A percentile compares a stretch with the other conserved stretches of the same genome.
Evolutionary conservation across 2,113 vertebrate species (phyloP).

Genomic region (Triplophysa tibetana): DNA sequence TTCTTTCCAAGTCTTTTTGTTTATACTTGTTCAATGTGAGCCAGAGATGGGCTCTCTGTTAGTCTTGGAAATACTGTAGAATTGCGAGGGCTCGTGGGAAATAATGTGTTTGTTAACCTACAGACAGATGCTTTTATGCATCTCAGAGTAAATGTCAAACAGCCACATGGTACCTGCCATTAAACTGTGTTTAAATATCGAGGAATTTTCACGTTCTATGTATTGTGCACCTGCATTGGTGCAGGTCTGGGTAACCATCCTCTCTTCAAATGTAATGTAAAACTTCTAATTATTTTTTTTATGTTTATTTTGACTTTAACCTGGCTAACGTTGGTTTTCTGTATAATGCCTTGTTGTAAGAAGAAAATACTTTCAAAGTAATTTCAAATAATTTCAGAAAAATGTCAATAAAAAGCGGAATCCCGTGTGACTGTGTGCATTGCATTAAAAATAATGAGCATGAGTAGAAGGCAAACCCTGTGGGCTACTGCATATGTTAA

Average conservation of each 20-base stretch:
- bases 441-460: neutral
- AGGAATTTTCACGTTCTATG: constrained; percentile 60
- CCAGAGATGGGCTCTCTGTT: constrained; percentile 54
- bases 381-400: constrained; percentile 62
- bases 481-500: neutral
- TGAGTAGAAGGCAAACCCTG: neutral
- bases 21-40: constrained; percentile 51
- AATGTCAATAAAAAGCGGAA: constrained; percentile 64
- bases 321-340: constrained; percentile 62
- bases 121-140: constrained; percentile 49
- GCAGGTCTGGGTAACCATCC: constrained; percentile 58
- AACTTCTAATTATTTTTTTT: constrained; percentile 62
- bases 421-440: constrained; percentile 8
- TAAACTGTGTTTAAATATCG: constrained; percentile 64
- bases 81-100: constrained; percentile 31
- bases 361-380: constrained; percentile 62
- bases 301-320: constrained; percentile 68
- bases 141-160: constrained; percentile 41
- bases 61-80: constrained; percentile 44
- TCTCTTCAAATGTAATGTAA: constrained; percentile 62
- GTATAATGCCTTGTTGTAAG: constrained; percentile 73
- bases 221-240: constrained; percentile 59
- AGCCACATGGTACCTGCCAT: constrained; percentile 68
- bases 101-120: constrained; percentile 26
- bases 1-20: constrained; percentile 61